Conservation (phyloP, 2,888 invertebrate genomes). For the Gibbula magus region DNA sequence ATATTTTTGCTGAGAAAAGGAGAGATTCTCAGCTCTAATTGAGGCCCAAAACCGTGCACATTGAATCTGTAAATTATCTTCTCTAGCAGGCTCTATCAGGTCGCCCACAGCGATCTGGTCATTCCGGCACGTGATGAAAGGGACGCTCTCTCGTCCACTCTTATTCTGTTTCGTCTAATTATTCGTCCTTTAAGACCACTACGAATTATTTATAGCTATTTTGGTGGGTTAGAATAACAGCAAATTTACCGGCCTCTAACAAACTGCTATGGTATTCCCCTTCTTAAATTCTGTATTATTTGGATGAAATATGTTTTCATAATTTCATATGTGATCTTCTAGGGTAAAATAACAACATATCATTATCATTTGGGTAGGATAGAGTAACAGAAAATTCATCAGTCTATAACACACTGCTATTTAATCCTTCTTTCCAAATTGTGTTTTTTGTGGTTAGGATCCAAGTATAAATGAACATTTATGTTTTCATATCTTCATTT, state of each 20-base stretch:
- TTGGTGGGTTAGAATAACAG: background rate
- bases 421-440: no score
- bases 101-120: background rate
- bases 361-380: no score
- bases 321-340: no score
- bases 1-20: slow-evolving; percentile 19
- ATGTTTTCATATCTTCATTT: background rate
- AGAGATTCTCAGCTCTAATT: slow-evolving; percentile 20
- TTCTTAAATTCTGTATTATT: no score
- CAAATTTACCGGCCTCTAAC: background rate
- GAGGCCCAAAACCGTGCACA: slow-evolving; percentile 15
- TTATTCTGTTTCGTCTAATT: slow-evolving; percentile 16
- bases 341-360: no score
- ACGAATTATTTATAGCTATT: slow-evolving; percentile 14
- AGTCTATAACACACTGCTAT: no score
- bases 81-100: background rate
- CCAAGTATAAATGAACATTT: background rate
- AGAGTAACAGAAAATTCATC: no score
- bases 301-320: no score
- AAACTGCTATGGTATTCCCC: no score
- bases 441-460: no score
- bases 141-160: background rate
- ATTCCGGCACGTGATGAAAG: slow-evolving; percentile 4
- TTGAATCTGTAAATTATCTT: slow-evolving; percentile 22
- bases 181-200: background rate